Conservation (phyloP, 2,888 invertebrate genomes). For the Stenodera caucasica region DNA sequence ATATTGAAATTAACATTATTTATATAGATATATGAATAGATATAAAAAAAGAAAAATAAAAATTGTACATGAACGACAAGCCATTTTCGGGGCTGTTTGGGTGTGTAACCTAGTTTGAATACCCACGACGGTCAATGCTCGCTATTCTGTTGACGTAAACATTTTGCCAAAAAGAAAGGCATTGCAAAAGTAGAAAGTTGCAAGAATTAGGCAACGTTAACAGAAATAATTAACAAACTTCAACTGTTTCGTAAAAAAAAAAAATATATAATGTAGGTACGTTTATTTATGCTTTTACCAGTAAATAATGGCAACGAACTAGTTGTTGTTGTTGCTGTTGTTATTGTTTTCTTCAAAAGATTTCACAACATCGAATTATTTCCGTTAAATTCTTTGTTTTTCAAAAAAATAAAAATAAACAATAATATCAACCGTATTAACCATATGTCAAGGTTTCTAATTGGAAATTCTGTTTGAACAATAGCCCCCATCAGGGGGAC, state of each 20-base stretch:
- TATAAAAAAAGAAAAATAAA: not conserved
- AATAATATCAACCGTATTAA: not conserved
- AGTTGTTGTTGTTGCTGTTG: not conserved
- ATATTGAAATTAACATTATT: not conserved
- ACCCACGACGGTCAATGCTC: conserved; percentile 39
- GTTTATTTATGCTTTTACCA: not conserved
- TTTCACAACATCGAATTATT: not conserved
- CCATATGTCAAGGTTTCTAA: not conserved
- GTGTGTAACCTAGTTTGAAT: conserved; percentile 37
- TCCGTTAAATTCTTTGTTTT: not conserved
- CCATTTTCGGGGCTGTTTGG: conserved; percentile 27
- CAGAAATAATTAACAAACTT: conserved; percentile 24
- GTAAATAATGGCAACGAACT: not conserved
- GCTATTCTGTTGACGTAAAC: conserved; percentile 27
- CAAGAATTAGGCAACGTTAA: conserved; percentile 26
- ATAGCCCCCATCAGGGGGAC: too few species aligned
- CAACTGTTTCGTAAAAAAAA: conserved; percentile 22
- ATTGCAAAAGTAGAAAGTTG: conserved; percentile 27
- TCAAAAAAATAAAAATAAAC: too few species aligned
- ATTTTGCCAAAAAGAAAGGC: conserved; percentile 27
- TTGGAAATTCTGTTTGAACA: not conserved
- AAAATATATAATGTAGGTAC: not conserved
- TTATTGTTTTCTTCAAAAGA: not conserved
- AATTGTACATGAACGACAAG: not conserved
- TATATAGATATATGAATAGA: not conserved